phyloP scores from a whole-genome alignment of 2,113 vertebrate genomes.

The Phaetusa simplex region DNA sequence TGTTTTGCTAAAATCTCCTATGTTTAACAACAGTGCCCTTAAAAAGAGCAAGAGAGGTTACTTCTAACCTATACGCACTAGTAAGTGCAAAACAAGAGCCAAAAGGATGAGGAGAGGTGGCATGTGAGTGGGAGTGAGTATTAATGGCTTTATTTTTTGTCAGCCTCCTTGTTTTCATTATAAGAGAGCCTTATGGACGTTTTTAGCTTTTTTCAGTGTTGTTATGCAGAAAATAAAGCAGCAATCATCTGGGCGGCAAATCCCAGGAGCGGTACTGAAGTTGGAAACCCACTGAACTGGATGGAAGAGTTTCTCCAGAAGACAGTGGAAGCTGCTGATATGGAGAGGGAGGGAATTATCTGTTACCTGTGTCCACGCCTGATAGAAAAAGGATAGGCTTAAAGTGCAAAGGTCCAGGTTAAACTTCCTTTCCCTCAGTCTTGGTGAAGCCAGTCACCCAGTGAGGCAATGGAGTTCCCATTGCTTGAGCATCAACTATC shows the following conservation, averaged over 20 bases:
- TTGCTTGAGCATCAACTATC: not conserved
- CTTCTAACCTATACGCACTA: not conserved
- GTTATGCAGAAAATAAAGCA: not conserved
- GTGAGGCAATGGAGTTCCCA: not conserved
- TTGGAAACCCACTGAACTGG: not conserved
- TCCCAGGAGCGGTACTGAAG: not conserved
- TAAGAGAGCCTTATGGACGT: not conserved
- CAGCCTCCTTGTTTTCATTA: not conserved
- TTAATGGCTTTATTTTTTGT: not conserved
- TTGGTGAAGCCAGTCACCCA: not conserved
- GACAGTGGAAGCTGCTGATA: not conserved
- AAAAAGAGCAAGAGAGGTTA: not conserved
- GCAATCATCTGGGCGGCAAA: accelerated
- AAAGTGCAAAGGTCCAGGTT: not conserved
- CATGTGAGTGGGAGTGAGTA: not conserved
- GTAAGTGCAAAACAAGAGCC: not conserved
- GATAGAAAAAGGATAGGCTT: not conserved
- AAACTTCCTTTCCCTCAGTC: not conserved
- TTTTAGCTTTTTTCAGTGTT: not conserved
- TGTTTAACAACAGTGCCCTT: not conserved
- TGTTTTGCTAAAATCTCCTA: not conserved
- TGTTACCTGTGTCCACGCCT: not conserved
- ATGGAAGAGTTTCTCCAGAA: not conserved
- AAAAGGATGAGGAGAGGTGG: not conserved
- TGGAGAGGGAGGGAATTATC: not conserved